Base-by-base conservation (phyloP, 1,140 invertebrate genomes). In the Holotrichia oblita region DNA sequence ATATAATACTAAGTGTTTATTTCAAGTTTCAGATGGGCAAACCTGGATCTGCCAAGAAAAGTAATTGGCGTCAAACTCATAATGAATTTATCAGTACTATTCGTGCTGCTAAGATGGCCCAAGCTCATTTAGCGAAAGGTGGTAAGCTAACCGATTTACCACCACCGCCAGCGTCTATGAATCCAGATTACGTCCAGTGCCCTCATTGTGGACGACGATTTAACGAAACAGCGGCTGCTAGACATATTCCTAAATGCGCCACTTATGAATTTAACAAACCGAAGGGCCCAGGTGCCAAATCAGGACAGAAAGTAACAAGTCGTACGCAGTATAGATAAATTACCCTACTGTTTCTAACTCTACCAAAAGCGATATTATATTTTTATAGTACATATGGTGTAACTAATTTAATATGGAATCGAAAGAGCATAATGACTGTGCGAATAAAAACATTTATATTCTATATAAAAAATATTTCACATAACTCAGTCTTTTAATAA, bases 211-310 rank as follows among this genome's bases (percentile, higher is more conserved):
- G 89, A 10, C 90, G 98, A 14, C 94, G 93, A 83, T 99, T 99
- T 89, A 97, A 94, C 87, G 89, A 94, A 84, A 88, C 88, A 0
- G 97, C 95, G 0, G 98, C 97, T 0, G 94, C 96, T 80, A 87
- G 97, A 59, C 98, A 99, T 87, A 98, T 99, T 83, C 97, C 97
- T 12, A 95, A 96, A 87, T 99, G 98, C 88, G 92, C 93, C 83
- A 91, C 89, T 81, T 96, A 94, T 89, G 87, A 92, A 81, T 94
- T 94, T 85, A 97, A 96, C 86, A 96, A 96, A 85, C 90, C 92
- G n/a, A 91, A 90, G 78, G 61, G 22, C 3, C 22, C 61, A 10
- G 8, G 7, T 14, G 8, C 22, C 7, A 69, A 34, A 69, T 7
- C 61, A 6, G 22, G 17, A 24, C 27, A 17, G 22, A 69, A 34